phyloP scores from a whole-genome alignment of 2,888 invertebrate genomes.

The Drosophila kanekoi region DNA sequence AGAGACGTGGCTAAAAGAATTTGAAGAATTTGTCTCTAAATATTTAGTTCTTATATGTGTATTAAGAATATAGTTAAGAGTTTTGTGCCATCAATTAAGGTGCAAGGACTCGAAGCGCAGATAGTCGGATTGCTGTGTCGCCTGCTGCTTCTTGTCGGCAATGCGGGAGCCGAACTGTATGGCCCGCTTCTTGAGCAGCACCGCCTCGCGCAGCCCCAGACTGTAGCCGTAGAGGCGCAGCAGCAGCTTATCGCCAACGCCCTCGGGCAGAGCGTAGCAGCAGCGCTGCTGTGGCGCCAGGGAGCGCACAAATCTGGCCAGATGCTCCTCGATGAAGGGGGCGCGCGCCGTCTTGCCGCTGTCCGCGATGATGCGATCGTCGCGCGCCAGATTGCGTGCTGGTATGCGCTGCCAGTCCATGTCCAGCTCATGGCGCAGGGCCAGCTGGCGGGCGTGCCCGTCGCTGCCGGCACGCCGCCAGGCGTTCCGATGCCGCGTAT shows the following conservation, averaged over 20 bases:
- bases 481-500: slow-evolving; percentile 93
- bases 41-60: not conserved
- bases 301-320: slow-evolving; percentile 88
- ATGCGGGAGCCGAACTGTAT: slow-evolving; percentile 99
- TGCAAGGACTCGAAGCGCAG: slow-evolving; percentile 26
- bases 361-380: slow-evolving; percentile 96
- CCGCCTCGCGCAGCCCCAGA: slow-evolving; percentile 88
- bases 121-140: slow-evolving; percentile 89
- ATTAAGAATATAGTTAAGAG: not conserved
- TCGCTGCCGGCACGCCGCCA: slow-evolving; percentile 86
- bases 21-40: too few relatives aligned
- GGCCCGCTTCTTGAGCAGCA: slow-evolving; percentile 94
- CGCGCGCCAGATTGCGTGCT: slow-evolving; percentile 95
- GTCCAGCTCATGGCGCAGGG: slow-evolving; percentile 88
- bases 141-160: slow-evolving; percentile 96
- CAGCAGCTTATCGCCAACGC: slow-evolving; percentile 97
- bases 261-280: slow-evolving; percentile 86
- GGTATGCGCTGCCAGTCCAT: slow-evolving; percentile 95
- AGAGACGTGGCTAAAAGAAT: too few relatives aligned
- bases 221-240: slow-evolving; percentile 90
- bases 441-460: slow-evolving; percentile 86
- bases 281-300: slow-evolving; percentile 88
- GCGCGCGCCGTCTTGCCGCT: slow-evolving; percentile 94
- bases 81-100: not conserved
- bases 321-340: slow-evolving; percentile 91